Conservation (phyloP, 1,140 invertebrate species). For the Sipha flava region DNA sequence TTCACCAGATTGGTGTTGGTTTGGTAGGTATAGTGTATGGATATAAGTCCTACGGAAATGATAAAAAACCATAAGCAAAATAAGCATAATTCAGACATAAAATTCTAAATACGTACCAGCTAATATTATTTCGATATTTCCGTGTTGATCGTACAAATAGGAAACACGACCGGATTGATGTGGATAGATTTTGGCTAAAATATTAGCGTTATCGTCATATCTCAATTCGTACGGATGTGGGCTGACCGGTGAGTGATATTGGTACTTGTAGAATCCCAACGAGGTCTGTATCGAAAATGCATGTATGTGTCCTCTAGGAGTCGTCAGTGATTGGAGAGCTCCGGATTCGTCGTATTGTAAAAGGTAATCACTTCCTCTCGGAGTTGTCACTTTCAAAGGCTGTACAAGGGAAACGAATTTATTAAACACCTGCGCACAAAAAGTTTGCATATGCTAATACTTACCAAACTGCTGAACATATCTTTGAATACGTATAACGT, state of each 20-base stretch:
- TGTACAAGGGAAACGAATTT: slow-evolving; percentile 42
- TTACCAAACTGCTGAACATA: slow-evolving; percentile 69
- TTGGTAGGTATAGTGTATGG: slow-evolving; percentile 80
- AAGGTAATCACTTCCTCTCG: slow-evolving; percentile 82
- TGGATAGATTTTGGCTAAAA: slow-evolving; percentile 78
- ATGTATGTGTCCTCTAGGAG: slow-evolving; percentile 85
- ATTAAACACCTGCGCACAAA: neutral
- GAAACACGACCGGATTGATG: slow-evolving; percentile 81
- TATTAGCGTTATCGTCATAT: slow-evolving; percentile 82
- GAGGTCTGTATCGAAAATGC: slow-evolving; percentile 85
- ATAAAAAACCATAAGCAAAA: neutral
- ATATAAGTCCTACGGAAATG: slow-evolving; percentile 57
- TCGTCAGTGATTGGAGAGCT: slow-evolving; percentile 80
- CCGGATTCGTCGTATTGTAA: slow-evolving; percentile 87
- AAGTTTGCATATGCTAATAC: neutral
- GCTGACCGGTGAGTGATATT: slow-evolving; percentile 82
- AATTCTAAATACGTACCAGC: slow-evolving; percentile 48
- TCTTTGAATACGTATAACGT: slow-evolving; percentile 82
- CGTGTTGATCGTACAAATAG: slow-evolving; percentile 76
- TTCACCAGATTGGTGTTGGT: slow-evolving; percentile 74
- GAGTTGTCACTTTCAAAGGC: slow-evolving; percentile 84
- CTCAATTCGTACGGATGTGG: slow-evolving; percentile 81
- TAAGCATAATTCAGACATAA: too few species aligned
- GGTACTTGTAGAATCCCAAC: slow-evolving; percentile 84
- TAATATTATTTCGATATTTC: slow-evolving; percentile 73